These are phyloP conservation scores for Manacus vitellinus DNA, from an alignment of 2,113 vertebrate genomes.

Conservation along the genomic window DNA sequence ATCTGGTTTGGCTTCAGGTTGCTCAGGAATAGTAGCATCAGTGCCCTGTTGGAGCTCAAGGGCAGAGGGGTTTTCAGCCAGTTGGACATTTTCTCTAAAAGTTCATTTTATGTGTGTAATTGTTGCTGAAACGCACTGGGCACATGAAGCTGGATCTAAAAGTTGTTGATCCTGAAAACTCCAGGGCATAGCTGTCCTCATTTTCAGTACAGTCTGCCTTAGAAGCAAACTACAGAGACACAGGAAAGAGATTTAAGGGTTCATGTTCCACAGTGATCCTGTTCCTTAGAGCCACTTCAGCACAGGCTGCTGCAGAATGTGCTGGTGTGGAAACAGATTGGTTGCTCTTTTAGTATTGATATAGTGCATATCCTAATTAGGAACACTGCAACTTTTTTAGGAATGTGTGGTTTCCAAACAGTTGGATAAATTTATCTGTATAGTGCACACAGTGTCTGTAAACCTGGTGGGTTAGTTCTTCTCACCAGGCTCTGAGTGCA, in stretches of 20 bases:
- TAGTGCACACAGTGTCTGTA: not conserved
- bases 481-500: not conserved
- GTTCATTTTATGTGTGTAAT: not conserved
- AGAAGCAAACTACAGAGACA: not conserved
- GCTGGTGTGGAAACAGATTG: not conserved
- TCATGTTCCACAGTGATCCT: not conserved
- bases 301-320: not conserved
- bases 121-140: not conserved
- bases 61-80: not conserved
- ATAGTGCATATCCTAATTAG: not conserved
- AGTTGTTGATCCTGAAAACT: not conserved
- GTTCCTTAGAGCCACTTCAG: not conserved
- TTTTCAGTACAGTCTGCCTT: not conserved
- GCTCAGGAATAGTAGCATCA: not conserved
- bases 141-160: not conserved
- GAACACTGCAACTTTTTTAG: not conserved
- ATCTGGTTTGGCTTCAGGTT: not conserved
- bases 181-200: not conserved
- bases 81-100: not conserved
- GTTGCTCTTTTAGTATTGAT: not conserved
- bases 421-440: not conserved
- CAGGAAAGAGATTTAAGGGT: not conserved
- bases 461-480: not conserved
- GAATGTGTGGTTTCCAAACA: not conserved
- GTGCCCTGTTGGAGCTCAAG: not conserved